phyloP scores from a whole-genome alignment of 2,888 invertebrate species.

The Scaptomyza cyrtandrae region DNA sequence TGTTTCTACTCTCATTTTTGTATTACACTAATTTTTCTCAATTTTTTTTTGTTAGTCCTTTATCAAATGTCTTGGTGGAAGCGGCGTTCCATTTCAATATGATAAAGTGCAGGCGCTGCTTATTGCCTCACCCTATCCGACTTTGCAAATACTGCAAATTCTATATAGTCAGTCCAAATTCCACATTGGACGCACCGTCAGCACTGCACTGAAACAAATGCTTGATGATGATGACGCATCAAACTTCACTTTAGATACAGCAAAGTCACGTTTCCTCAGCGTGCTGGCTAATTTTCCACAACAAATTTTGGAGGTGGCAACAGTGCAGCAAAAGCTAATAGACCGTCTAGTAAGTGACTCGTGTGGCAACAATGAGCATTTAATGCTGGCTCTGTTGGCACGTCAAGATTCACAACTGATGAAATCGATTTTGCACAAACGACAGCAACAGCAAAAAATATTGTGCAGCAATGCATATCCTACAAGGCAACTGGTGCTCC shows the following conservation, averaged over 20 bases:
- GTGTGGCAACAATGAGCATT: slow-evolving; percentile 35
- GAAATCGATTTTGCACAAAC: slow-evolving; percentile 47
- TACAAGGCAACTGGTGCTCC: slow-evolving; percentile 68
- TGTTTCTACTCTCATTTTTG: background rate
- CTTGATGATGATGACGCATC: slow-evolving; percentile 42
- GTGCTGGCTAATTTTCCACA: slow-evolving; percentile 73
- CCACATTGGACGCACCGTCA: slow-evolving; percentile 51
- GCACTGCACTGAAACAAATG: slow-evolving; percentile 47
- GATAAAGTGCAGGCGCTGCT: slow-evolving; percentile 49
- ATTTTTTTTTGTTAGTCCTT: slow-evolving; percentile 39
- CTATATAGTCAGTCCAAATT: slow-evolving; percentile 49
- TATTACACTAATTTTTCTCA: background rate
- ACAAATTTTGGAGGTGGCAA: slow-evolving; percentile 52
- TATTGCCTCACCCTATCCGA: slow-evolving; percentile 61
- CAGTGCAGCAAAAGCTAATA: slow-evolving; percentile 52
- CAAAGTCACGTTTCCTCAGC: slow-evolving; percentile 56
- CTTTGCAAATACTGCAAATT: slow-evolving; percentile 61
- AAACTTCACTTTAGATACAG: background rate
- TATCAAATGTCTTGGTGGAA: slow-evolving; percentile 44
- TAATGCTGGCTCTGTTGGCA: slow-evolving; percentile 71
- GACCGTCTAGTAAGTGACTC: slow-evolving; percentile 50
- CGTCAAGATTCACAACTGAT: slow-evolving; percentile 64
- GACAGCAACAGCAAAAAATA: slow-evolving; percentile 46
- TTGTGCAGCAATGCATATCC: slow-evolving; percentile 55
- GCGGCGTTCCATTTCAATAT: slow-evolving; percentile 19